Percentiles rank a stretch among this genome's conserved stretches.
Evolutionary conservation across 1,140 invertebrate genomes (phyloP).

Genomic region (Drosophila arizonae): DNA sequence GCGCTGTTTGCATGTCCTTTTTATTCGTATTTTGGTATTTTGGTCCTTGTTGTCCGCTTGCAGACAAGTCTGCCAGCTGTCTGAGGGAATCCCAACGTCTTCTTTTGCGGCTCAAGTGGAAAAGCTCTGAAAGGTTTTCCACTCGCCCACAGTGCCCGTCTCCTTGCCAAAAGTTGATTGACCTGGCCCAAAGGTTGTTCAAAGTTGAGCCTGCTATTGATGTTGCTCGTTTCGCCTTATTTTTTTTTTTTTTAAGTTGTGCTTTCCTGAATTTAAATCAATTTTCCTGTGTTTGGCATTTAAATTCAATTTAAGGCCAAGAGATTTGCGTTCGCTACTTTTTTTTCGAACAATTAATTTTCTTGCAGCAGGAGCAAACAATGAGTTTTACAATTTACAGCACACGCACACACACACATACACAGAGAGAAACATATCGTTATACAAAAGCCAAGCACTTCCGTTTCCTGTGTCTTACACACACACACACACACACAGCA

Average conservation of each 20-base stretch:
- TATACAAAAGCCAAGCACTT: constrained; percentile 66
- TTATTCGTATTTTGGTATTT: constrained; percentile 2
- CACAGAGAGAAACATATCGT: constrained; percentile 24
- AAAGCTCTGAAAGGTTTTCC: constrained; percentile 7
- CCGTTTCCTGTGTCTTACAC: constrained; percentile 56
- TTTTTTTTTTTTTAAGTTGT: background rate
- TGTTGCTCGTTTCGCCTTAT: constrained; percentile 18
- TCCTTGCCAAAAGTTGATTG: constrained; percentile 40
- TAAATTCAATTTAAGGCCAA: constrained; percentile 52
- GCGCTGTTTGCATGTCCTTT: constrained; percentile 49
- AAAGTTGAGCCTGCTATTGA: background rate
- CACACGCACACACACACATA: constrained; percentile 36
- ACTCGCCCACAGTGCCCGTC: constrained; percentile 5
- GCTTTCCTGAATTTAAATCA: constrained; percentile 33
- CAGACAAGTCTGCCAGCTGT: constrained; percentile 34
- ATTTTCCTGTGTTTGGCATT: constrained; percentile 37
- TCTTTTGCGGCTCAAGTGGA: constrained; percentile 2
- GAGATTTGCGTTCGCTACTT: constrained; percentile 25
- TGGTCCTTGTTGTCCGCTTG: constrained; percentile 3
- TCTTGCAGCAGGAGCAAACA: constrained; percentile 53
- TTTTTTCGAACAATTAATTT: constrained; percentile 70
- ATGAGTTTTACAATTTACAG: constrained; percentile 79
- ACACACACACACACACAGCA: constrained; percentile 19
- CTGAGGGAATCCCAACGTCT: constrained; percentile 15
- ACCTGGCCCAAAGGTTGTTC: constrained; percentile 57